Evolutionary conservation across 2,888 invertebrate species (phyloP), one percentile per base, ranked within the genome.

Genomic region (Syritta pipiens): DNA sequence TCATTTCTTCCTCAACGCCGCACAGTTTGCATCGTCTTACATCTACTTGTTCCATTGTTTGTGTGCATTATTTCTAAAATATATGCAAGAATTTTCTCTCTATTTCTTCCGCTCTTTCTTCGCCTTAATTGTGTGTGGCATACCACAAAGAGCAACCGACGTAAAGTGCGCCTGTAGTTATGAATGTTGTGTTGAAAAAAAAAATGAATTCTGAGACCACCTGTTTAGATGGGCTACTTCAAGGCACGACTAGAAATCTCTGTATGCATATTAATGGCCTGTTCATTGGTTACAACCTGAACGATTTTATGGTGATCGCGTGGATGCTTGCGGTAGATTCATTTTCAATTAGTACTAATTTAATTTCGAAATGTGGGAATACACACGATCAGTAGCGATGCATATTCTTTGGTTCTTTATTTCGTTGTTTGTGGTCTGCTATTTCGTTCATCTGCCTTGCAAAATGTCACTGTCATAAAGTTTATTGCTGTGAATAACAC

Each of bases 221-320:
- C 62, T 62, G 62, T 62, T 48, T 24, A 30, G 12, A 14, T 26
- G 17, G 35, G 60, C 60, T n/a, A 37, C 59, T 17, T 10, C 26
- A 48, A 60, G 32, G 20, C 17, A 9, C 20, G 42, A 57, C 35
- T 37, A 20, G 62, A 62, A 24, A 37, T 46, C 46, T 19, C 44
- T 46, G 44, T 32, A 46, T 60, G 35, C 60, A 60, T 60, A 60
- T 35, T 60, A 60, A 60, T 60, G 46, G 17, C 60, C n/a, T 17
- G 17, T 22, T 24, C 3, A 32, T 14, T 32, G 24, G 60, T 19
- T 17, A 35, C 17, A 2, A 37, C 22, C 24, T 9, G 12, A 9
- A 32, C 14, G 35, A 22, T 14, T 32, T 60, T 60, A 46, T 46
- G 28, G 44, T 30, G 42, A 44, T 30, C 57, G 57, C 57, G 44